Evolutionary conservation across 2,797 vertebrate species (phyloP).

Genomic region (Choloepus didactylus): DNA sequence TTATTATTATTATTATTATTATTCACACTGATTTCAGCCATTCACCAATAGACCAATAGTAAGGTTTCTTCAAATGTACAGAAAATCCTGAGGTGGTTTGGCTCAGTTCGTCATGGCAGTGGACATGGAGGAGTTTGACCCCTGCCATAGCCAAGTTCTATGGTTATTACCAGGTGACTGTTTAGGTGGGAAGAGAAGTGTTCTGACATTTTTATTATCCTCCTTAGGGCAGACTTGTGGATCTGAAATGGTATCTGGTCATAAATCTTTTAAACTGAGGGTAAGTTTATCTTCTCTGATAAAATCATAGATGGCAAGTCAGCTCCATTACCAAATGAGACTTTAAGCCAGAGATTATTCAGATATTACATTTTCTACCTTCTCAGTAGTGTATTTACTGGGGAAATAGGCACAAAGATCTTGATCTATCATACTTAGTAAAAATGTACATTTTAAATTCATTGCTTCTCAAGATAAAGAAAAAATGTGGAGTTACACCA

Average conservation of each 20-base stretch:
- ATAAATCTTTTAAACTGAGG: neutral
- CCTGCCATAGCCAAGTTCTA: neutral
- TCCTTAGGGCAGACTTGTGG: neutral
- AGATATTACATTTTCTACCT: neutral
- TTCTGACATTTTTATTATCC: neutral
- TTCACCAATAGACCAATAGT: accelerated
- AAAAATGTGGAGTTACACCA: neutral
- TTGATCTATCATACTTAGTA: neutral
- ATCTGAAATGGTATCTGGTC: neutral
- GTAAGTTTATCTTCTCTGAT: neutral
- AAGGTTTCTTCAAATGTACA: neutral
- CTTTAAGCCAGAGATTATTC: neutral
- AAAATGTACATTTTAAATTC: neutral
- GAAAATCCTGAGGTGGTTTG: neutral
- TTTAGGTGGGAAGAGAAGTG: neutral
- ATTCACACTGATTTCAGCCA: neutral
- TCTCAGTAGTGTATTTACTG: neutral
- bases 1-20: neutral
- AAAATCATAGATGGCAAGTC: neutral
- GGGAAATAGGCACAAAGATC: neutral
- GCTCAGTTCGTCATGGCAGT: neutral
- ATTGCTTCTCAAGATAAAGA: neutral
- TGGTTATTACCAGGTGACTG: neutral
- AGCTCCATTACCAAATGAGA: neutral
- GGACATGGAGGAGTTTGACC: neutral